Evolutionary conservation across 1,140 invertebrate genomes (phyloP), one percentile per base, ranked within the genome.

Genomic region (Streblospio benedicti): DNA sequence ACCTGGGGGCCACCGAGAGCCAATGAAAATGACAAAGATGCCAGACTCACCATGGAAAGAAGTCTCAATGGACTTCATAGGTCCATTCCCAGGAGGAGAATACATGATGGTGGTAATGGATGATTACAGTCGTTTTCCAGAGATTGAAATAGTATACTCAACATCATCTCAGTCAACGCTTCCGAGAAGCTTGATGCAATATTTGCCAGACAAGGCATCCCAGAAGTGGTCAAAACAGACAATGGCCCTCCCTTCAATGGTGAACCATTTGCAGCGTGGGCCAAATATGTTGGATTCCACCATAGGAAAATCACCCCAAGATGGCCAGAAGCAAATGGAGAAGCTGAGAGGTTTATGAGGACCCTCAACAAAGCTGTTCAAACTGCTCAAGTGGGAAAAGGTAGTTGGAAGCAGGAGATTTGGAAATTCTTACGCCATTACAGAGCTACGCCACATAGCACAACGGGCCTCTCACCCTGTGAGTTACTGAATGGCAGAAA

Each of bases 171-270:
- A 28, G 2, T 20, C 2, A 51, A 51, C 14, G 49, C 23, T 51
- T 51, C 49, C n/a, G 20, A n/a, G 57, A 51, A 51, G 28, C 25
- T 18, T 20, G 49, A 51, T 51, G 49, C 49, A 51, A 51, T 51
- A 51, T 27, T 51, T 51, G 49, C 49, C n/a, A 4, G 49, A 51
- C 2, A 51, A 2, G 18, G 3, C 9, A 55, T 69, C 0, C 61
- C 66, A 20, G 27, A 61, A 12, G 44, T 58, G 45, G 25, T 61
- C 9, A 57, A 62, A 57, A 59, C 51, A 27, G 61, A 69, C 55
- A 68, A 68, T 55, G 64, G 66, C 16, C 67, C 52, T 12, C 63
- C 63, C 4, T 67, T 65, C 45, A 47, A 60, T 45, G 27, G 60
- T 41, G 27, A 23, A 31, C 57, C 59, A 43, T 68, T 68, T 56